Base-by-base conservation (phyloP, 2,797 vertebrate genomes). In the Coracias cyanogaster region DNA sequence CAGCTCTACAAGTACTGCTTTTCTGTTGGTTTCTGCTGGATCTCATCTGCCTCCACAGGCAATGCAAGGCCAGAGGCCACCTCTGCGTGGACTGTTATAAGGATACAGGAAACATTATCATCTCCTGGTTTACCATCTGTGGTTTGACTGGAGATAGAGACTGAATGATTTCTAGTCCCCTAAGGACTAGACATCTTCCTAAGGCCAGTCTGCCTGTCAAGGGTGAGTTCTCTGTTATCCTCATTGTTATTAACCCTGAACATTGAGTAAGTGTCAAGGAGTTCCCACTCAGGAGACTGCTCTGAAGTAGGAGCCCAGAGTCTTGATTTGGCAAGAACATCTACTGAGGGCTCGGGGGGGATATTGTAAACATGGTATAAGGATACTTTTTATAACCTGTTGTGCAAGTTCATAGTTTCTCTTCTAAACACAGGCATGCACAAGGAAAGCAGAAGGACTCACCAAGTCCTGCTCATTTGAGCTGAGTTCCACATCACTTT, bases 361-460 rank as follows among this genome's bases (percentile, higher is more conserved):
- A 58, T 88, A 22, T 69, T 69, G n/a, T 93, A 93, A 93, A 80
- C 28, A 5, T 10, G 15, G 18, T 61, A 37, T 67, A 54, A 93
- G 25, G 62, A 91, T 76, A 76, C 13, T 69, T 57, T 96, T 87
- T 88, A 71, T 86, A 86, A 76, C 20, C 57, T 82, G 19, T 76
- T 78, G 21, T 79, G 69, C 72, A 93, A 83, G 69, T 83, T 90
- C 29, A 43, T 72, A 0, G 7, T 78, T 89, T 83, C 45, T 87
- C 29, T 82, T 89, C 84, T 91, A 54, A 88, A 81, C 15, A 39
- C n/a, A 81, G 43, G 29, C 0, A 0, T 39, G n/a, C 46, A 58
- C 29, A 69, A 49, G 29, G 15, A 71, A 74, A 52, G 33, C 24
- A 86, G 76, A 90, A 92, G 88, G 5, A 20, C 43, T 86, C 65